These are phyloP conservation scores for Luperina testacea DNA, from an alignment of 2,888 invertebrate species.

Conservation along the genomic window DNA sequence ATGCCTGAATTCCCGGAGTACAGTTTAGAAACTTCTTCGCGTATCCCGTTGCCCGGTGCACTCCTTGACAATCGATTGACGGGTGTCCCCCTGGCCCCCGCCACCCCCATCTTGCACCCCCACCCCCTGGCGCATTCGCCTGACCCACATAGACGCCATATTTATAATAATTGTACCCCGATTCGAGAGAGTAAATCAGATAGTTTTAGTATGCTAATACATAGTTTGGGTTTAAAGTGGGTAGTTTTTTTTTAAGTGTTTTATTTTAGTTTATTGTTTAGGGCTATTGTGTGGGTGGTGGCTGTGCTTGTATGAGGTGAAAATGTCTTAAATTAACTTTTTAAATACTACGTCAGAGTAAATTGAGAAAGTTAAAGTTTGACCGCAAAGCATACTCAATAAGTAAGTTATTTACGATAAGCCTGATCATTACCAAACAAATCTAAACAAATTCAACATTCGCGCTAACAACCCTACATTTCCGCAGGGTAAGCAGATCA, in stretches of 20 bases:
- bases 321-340: neutral
- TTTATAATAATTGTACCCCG: constrained; percentile 89
- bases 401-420: neutral
- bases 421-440: neutral
- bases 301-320: neutral
- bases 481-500: constrained; percentile 13
- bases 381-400: neutral
- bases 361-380: neutral
- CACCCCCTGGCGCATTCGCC: constrained; percentile 73
- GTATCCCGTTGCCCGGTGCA: constrained; percentile 74
- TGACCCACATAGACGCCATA: constrained; percentile 89
- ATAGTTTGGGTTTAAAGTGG: constrained; percentile 29
- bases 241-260: neutral
- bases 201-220: constrained; percentile 68
- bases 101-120: constrained; percentile 68
- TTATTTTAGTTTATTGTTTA: neutral
- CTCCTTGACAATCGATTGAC: constrained; percentile 91
- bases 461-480: neutral
- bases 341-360: neutral
- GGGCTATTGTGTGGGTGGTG: neutral
- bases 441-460: neutral
- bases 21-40: constrained; percentile 75
- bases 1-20: constrained; percentile 66
- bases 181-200: constrained; percentile 67
- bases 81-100: constrained; percentile 80